Evolutionary conservation across 2,797 vertebrate genomes (phyloP).

Genomic region (Neopelma chrysocephalum): DNA sequence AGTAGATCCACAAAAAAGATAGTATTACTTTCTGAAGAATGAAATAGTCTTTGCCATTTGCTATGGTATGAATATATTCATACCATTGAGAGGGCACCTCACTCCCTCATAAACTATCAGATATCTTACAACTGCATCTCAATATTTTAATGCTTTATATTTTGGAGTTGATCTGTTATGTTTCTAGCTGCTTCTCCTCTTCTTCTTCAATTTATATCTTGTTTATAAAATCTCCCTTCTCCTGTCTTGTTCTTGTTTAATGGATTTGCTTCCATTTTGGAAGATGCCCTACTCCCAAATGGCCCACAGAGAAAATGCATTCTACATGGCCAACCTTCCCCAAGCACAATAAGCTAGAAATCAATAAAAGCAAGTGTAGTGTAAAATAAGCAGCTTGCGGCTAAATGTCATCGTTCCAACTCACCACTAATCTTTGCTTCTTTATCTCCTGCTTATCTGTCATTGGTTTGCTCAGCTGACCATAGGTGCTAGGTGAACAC

Average conservation of each 20-base stretch:
- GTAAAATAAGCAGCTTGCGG: slow-evolving; percentile 8
- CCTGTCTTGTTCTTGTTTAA: background rate
- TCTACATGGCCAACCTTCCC: background rate
- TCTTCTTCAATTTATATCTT: background rate
- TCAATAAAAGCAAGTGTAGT: background rate
- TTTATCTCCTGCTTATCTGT: background rate
- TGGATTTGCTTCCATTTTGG: background rate
- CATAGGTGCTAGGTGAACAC: background rate
- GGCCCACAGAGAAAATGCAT: fast-evolving
- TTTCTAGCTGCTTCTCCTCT: background rate
- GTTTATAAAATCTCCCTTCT: background rate
- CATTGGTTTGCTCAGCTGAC: background rate
- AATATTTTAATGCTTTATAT: background rate
- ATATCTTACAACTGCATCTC: background rate
- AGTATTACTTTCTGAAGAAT: background rate
- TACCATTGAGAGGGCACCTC: background rate
- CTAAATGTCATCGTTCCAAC: background rate
- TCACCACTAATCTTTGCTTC: background rate
- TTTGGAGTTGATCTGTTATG: background rate
- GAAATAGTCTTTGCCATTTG: background rate
- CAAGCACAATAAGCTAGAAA: background rate
- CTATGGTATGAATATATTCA: background rate
- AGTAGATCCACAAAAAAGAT: background rate
- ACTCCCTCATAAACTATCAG: background rate
- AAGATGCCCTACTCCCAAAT: background rate